phyloP scores from a whole-genome alignment of 2,888 invertebrate species.

The Argyresthia albistria region DNA sequence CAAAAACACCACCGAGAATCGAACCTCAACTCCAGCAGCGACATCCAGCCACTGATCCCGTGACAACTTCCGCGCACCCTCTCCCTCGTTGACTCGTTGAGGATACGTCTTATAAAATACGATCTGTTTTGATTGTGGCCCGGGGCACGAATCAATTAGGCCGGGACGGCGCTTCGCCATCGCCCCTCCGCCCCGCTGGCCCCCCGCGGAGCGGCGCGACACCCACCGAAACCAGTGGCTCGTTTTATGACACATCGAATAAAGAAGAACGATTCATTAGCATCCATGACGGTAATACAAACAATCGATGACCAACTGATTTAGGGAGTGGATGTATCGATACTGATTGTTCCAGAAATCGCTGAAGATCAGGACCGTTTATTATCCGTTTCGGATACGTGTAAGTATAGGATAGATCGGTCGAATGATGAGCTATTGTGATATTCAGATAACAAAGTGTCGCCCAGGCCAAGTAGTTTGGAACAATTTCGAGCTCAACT shows the following conservation, averaged over 20 bases:
- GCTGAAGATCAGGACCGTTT: background rate
- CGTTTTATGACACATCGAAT: constrained; percentile 70
- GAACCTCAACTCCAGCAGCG: constrained; percentile 21
- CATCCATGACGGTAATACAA: constrained; percentile 64
- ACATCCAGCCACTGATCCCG: constrained; percentile 9
- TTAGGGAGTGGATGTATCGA: constrained; percentile 17
- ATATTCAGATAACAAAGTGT: background rate
- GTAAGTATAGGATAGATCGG: background rate
- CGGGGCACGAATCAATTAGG: constrained; percentile 74
- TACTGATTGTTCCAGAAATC: background rate
- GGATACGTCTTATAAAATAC: constrained; percentile 71
- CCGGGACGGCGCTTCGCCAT: constrained; percentile 23
- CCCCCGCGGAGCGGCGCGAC: constrained; percentile 27
- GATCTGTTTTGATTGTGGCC: constrained; percentile 75
- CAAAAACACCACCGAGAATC: constrained; percentile 22
- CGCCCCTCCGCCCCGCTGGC: constrained; percentile 14
- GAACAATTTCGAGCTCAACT: constrained; percentile 2
- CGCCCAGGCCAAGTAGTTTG: background rate
- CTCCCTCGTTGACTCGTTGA: constrained; percentile 32
- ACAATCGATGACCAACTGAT: constrained; percentile 42
- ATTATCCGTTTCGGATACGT: background rate
- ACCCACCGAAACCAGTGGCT: constrained; percentile 59
- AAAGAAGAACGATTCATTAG: constrained; percentile 63
- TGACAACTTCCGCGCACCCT: constrained; percentile 32
- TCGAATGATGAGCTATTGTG: background rate